Conservation (phyloP, 2,888 invertebrate species). For the Drosophila merina region DNA sequence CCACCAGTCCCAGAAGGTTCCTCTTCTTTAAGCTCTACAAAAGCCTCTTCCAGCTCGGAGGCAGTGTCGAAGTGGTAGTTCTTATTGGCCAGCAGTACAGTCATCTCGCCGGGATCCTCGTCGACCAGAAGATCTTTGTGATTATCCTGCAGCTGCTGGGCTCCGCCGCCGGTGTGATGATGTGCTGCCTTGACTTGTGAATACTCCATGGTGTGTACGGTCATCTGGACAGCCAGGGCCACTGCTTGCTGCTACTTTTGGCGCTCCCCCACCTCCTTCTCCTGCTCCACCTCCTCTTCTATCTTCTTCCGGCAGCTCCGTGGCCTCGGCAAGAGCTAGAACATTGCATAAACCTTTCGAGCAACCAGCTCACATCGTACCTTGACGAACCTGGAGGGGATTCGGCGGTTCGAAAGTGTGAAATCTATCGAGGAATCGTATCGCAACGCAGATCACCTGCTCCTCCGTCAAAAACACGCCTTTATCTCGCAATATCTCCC, state of each 20-base stretch:
- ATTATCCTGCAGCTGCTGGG: constrained; percentile 52
- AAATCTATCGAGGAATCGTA: not conserved
- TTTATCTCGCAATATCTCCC: constrained; percentile 25
- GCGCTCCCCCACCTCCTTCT: constrained; percentile 16
- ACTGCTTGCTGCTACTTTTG: constrained; percentile 24
- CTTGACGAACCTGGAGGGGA: constrained; percentile 4
- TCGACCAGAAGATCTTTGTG: constrained; percentile 45
- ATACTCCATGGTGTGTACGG: constrained; percentile 81
- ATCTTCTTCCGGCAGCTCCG: constrained; percentile 9
- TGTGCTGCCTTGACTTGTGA: constrained; percentile 79
- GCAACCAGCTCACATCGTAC: constrained; percentile 63
- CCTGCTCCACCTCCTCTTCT: constrained; percentile 26
- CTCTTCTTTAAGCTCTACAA: constrained; percentile 50
- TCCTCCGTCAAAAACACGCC: constrained; percentile 12
- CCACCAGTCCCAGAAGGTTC: constrained; percentile 12
- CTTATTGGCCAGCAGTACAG: constrained; percentile 75
- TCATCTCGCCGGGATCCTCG: constrained; percentile 64
- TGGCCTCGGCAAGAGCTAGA: constrained; percentile 62
- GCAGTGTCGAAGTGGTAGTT: constrained; percentile 77
- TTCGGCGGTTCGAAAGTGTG: constrained; percentile 12
- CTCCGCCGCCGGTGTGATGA: constrained; percentile 35
- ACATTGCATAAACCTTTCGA: constrained; percentile 69
- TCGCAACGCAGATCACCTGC: constrained; percentile 4
- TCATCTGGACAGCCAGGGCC: constrained; percentile 73
- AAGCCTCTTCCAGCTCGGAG: constrained; percentile 73